These are phyloP conservation scores for Pinctada fucata DNA, from an alignment of 2,888 invertebrate genomes.

Conservation along the genomic window DNA sequence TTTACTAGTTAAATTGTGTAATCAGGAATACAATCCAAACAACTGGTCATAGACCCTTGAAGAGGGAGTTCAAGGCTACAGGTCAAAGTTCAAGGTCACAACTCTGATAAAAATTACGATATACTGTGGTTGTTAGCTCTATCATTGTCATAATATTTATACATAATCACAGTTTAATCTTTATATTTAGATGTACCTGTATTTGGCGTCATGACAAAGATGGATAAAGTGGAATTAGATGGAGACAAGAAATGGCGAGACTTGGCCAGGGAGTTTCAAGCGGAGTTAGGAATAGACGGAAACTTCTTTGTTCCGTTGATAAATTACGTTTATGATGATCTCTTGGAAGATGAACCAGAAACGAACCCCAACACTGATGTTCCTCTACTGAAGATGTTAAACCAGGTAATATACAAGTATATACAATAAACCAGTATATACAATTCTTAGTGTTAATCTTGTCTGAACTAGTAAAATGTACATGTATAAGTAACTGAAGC, in stretches of 20 bases:
- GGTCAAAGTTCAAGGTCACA: too few relatives aligned
- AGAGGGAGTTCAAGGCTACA: too few relatives aligned
- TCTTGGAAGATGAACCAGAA: background rate
- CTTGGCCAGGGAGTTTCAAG: background rate
- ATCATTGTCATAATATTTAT: too few relatives aligned
- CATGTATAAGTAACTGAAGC: too few relatives aligned
- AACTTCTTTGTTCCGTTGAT: background rate
- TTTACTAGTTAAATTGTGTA: too few relatives aligned
- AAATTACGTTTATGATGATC: background rate
- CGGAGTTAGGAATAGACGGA: background rate
- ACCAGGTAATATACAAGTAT: too few relatives aligned
- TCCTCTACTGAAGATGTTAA: background rate
- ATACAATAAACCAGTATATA: background rate
- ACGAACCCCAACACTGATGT: background rate
- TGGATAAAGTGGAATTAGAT: background rate
- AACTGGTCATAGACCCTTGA: too few relatives aligned
- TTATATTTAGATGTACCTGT: background rate
- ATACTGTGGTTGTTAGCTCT: too few relatives aligned
- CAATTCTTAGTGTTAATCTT: background rate
- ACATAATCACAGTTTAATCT: background rate
- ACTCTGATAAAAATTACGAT: too few relatives aligned
- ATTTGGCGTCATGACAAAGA: background rate
- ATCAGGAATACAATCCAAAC: too few relatives aligned
- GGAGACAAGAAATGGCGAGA: background rate
- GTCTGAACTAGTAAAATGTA: too few relatives aligned